Evolutionary conservation across 1,140 invertebrate genomes (phyloP).

Genomic region (Drosophila saltans): DNA sequence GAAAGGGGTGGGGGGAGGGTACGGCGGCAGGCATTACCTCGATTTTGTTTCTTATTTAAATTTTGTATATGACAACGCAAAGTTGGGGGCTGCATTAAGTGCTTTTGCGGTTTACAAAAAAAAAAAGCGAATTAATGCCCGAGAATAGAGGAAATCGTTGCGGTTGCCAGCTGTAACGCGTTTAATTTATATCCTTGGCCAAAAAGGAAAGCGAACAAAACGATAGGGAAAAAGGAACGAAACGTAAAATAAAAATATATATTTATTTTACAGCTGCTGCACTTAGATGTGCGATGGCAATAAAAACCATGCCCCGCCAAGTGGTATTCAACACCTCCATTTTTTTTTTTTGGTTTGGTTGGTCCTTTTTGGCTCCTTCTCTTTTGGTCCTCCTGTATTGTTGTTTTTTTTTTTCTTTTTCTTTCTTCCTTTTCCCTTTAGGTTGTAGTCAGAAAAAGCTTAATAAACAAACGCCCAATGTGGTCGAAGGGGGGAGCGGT

Average conservation of each 20-base stretch:
- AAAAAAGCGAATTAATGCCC: conserved; percentile 65
- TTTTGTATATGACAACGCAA: conserved; percentile 55
- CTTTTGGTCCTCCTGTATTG: conserved; percentile 41
- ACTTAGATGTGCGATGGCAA: conserved; percentile 74
- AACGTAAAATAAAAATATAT: conserved; percentile 69
- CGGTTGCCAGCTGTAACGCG: conserved; percentile 79
- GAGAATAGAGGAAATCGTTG: conserved; percentile 57
- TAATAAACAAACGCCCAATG: conserved; percentile 77
- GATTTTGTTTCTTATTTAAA: conserved; percentile 81
- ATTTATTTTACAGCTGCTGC: conserved; percentile 81
- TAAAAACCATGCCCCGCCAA: conserved; percentile 75
- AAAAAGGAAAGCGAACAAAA: conserved; percentile 48
- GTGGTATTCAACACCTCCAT: conserved; percentile 78
- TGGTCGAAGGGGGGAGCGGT: conserved; percentile 35
- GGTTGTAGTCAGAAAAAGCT: conserved; percentile 69
- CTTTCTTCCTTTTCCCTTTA: conserved; percentile 26
- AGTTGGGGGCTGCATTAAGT: conserved; percentile 56
- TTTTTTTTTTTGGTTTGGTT: conserved; percentile 24
- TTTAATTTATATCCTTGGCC: conserved; percentile 74
- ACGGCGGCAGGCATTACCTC: conserved; percentile 59
- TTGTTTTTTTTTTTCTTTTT: conserved; percentile 31
- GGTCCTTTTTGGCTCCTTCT: conserved; percentile 2
- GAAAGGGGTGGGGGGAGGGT: background rate
- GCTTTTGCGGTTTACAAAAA: conserved; percentile 72
- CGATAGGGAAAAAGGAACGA: conserved; percentile 30